A percentile compares a stretch with the other conserved stretches of the same genome.
Evolutionary conservation across 2,888 invertebrate genomes (phyloP).

Genomic region (Agonopterix arenella): DNA sequence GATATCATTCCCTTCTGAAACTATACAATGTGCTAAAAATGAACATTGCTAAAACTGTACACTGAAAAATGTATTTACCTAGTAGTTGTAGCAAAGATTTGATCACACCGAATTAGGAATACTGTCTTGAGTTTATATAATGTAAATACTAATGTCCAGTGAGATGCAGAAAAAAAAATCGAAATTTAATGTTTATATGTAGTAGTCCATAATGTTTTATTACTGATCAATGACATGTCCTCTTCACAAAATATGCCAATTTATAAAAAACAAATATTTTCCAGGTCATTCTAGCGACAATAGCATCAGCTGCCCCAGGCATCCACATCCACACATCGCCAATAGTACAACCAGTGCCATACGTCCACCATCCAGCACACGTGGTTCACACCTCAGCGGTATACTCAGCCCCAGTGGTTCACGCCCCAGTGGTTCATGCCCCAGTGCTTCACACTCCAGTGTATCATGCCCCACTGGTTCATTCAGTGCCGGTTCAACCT

Average conservation of each 20-base stretch:
- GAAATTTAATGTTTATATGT: too few species aligned
- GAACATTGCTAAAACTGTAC: too few species aligned
- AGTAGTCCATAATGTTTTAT: too few species aligned
- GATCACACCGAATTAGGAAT: too few species aligned
- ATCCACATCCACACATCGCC: slow-evolving; percentile 28
- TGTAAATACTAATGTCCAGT: too few species aligned
- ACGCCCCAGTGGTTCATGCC: slow-evolving; percentile 13
- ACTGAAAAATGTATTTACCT: too few species aligned
- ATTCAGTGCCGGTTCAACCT: slow-evolving; percentile 13
- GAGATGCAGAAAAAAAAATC: too few species aligned
- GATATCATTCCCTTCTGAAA: too few species aligned
- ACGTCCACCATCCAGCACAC: slow-evolving; percentile 3
- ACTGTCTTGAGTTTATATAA: too few species aligned
- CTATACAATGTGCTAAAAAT: too few species aligned
- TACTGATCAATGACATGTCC: neutral
- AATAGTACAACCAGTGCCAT: slow-evolving; percentile 2
- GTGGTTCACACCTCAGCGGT: slow-evolving; percentile 2
- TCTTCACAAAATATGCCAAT: neutral
- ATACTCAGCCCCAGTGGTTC: slow-evolving; percentile 7
- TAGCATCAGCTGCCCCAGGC: slow-evolving; percentile 18
- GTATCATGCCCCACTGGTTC: slow-evolving; percentile 16
- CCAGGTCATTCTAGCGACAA: slow-evolving; percentile 15
- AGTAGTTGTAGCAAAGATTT: too few species aligned
- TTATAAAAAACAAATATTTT: slow-evolving; percentile 2
- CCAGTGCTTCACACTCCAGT: neutral